Percentiles rank a stretch among this genome's conserved stretches.
These are phyloP conservation scores for Sphaerodactylus townsendi DNA, from an alignment of 2,113 vertebrate genomes.

Conservation along the genomic window DNA sequence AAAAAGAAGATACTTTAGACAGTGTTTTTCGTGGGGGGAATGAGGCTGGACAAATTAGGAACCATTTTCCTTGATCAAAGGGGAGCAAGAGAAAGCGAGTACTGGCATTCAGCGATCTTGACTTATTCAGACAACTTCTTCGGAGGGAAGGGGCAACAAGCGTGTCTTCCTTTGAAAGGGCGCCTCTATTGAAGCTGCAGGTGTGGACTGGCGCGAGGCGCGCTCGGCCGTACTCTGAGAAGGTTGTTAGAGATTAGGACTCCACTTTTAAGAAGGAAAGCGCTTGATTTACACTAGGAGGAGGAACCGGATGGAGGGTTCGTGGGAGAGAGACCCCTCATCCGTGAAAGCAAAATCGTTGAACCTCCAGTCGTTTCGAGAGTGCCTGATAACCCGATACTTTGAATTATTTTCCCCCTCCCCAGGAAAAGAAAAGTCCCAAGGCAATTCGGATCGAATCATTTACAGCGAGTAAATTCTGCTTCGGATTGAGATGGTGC, in stretches of 20 bases:
- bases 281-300: conserved; percentile 87
- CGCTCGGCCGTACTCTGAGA: conserved; percentile 93
- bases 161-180: conserved; percentile 94
- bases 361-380: conserved; percentile 80
- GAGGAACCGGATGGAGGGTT: not conserved
- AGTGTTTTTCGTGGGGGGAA: conserved; percentile 76
- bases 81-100: conserved; percentile 81
- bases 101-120: conserved; percentile 86
- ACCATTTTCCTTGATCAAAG: conserved; percentile 91
- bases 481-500: conserved; percentile 51
- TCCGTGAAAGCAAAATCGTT: conserved; percentile 91
- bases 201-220: conserved; percentile 94
- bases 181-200: conserved; percentile 96
- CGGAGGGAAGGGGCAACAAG: conserved; percentile 95
- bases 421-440: conserved; percentile 56
- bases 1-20: conserved; percentile 79
- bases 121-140: conserved; percentile 92
- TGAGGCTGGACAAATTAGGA: conserved; percentile 91
- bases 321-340: conserved; percentile 78
- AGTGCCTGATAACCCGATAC: conserved; percentile 81
- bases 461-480: conserved; percentile 71
- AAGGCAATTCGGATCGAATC: conserved; percentile 63
- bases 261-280: conserved; percentile 88
- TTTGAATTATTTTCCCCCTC: conserved; percentile 74
- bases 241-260: conserved; percentile 96